Evolutionary conservation across 2,113 vertebrate genomes (phyloP).

Genomic region (Lagopus leucura): DNA sequence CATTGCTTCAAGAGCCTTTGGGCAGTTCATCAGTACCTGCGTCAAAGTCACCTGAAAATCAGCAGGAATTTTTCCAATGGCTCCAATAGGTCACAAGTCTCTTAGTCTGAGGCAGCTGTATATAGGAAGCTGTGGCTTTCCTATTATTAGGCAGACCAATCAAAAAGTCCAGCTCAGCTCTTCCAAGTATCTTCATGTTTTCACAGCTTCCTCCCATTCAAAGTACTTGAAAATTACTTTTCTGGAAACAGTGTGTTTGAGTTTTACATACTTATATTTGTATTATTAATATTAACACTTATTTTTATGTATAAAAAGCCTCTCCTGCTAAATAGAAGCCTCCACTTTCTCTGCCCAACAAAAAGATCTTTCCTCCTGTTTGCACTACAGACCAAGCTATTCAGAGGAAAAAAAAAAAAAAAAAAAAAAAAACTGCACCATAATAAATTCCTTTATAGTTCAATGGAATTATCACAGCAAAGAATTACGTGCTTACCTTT

Average conservation of each 20-base stretch:
- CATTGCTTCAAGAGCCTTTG: background rate
- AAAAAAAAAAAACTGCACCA: background rate
- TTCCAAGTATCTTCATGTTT: background rate
- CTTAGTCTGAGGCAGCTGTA: background rate
- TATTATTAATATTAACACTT: background rate
- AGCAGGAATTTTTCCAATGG: background rate
- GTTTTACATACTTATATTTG: background rate
- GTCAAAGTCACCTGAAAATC: background rate
- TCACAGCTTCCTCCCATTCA: background rate
- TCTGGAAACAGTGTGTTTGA: background rate
- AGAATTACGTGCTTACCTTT: slow-evolving; percentile 27
- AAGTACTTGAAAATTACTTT: background rate
- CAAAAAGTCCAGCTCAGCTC: background rate
- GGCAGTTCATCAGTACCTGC: background rate
- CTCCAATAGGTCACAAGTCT: background rate
- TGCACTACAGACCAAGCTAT: background rate
- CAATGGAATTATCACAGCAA: background rate
- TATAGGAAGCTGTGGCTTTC: background rate
- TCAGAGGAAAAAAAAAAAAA: background rate
- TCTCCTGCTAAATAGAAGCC: background rate
- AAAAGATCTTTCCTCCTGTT: background rate
- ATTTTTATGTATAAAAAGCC: background rate
- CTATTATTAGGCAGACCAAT: accelerated
- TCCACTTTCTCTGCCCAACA: background rate
- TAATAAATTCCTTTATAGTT: slow-evolving; percentile 18